Percentiles rank a stretch among this genome's conserved stretches.
Evolutionary conservation across 2,888 invertebrate genomes (phyloP).

Genomic region (Drosophila multiciliata): DNA sequence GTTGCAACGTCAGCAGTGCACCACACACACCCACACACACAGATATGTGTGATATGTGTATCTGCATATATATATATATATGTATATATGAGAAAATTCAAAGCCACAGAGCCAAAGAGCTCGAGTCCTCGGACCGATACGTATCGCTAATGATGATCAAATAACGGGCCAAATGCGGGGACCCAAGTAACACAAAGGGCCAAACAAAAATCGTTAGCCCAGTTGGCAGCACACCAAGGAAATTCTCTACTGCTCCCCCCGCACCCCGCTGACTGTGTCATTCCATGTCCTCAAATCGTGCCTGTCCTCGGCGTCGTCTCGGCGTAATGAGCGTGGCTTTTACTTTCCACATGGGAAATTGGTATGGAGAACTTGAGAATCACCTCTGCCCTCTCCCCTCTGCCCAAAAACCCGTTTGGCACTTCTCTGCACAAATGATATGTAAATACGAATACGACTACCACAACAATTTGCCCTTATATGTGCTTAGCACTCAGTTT

Average conservation of each 20-base stretch:
- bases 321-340: slow-evolving; percentile 69
- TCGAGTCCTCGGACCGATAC: slow-evolving; percentile 62
- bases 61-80: slow-evolving; percentile 16
- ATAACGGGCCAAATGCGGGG: slow-evolving; percentile 67
- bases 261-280: slow-evolving; percentile 52
- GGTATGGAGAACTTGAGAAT: slow-evolving; percentile 10
- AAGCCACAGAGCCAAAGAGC: slow-evolving; percentile 38
- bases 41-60: slow-evolving; percentile 1
- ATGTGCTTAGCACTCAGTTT: slow-evolving; percentile 24
- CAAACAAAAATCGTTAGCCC: slow-evolving; percentile 75
- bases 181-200: slow-evolving; percentile 48
- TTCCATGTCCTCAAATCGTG: slow-evolving; percentile 34
- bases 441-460: slow-evolving; percentile 57
- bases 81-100: slow-evolving; percentile 33
- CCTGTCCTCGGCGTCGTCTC: slow-evolving; percentile 36
- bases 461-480: slow-evolving; percentile 65
- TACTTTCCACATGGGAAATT: slow-evolving; percentile 32
- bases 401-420: slow-evolving; percentile 25
- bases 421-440: slow-evolving; percentile 67
- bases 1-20: slow-evolving; percentile 45
- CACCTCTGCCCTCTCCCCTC: slow-evolving; percentile 23
- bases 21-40: slow-evolving; percentile 36
- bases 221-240: slow-evolving; percentile 74
- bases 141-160: slow-evolving; percentile 81
- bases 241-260: slow-evolving; percentile 41